A percentile compares a stretch with the other conserved stretches of the same genome.
These are phyloP conservation scores for Ciona savignyi DNA, from an alignment of 23 tunicate species.

Conservation along the genomic window DNA sequence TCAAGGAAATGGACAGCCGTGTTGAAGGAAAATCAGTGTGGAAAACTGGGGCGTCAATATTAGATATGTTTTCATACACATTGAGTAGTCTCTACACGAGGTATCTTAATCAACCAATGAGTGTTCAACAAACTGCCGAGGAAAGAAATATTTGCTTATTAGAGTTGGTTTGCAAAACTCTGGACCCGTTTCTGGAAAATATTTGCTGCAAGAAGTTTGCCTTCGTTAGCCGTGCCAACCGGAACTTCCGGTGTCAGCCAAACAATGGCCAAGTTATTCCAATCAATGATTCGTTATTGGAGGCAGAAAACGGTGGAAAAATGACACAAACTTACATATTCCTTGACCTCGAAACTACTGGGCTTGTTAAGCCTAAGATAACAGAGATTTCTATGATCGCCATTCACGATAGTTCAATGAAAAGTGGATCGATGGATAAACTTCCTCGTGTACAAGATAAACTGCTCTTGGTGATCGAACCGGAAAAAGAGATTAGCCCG, in stretches of 20 bases:
- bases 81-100: slow-evolving; percentile 12
- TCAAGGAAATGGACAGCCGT: slow-evolving; percentile 16
- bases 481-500: not conserved
- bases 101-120: slow-evolving; percentile 12
- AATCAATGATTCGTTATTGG: not conserved
- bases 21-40: not conserved
- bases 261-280: not conserved
- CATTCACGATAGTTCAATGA: slow-evolving; percentile 6
- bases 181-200: not conserved
- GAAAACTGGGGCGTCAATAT: not conserved
- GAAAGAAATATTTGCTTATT: slow-evolving; percentile 3
- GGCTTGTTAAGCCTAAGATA: slow-evolving; percentile 14
- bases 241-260: not conserved
- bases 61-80: slow-evolving; percentile 24
- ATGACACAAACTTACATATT: slow-evolving; percentile 31
- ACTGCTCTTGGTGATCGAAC: not conserved
- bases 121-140: slow-evolving; percentile 18
- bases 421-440: not conserved
- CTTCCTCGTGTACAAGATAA: not conserved
- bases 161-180: slow-evolving; percentile 1
- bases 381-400: slow-evolving; percentile 46
- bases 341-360: slow-evolving; percentile 53
- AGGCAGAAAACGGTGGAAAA: not conserved
- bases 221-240: slow-evolving; percentile 2
- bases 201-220: slow-evolving; percentile 29